Conservation (phyloP, 2,888 invertebrate species). For the Alloplasta piceator region DNA sequence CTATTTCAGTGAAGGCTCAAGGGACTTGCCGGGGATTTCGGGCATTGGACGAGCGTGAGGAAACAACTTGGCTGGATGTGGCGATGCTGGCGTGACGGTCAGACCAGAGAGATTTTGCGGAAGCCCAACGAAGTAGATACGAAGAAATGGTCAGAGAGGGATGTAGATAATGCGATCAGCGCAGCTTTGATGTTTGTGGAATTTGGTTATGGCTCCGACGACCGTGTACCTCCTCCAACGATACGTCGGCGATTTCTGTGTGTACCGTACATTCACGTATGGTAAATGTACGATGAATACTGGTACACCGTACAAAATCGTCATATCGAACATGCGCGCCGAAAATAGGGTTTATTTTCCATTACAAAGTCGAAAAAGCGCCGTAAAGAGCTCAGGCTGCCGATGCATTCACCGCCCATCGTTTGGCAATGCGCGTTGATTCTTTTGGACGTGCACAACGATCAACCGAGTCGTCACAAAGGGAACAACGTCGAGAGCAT, state of each 20-base stretch:
- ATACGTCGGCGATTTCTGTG: slow-evolving; percentile 36
- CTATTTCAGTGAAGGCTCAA: slow-evolving; percentile 57
- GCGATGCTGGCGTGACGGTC: slow-evolving; percentile 37
- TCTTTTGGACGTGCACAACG: slow-evolving; percentile 47
- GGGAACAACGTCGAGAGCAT: slow-evolving; percentile 48
- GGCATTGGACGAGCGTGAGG: slow-evolving; percentile 23
- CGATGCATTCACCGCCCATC: too few relatives aligned
- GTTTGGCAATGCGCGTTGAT: slow-evolving; percentile 31
- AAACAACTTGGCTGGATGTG: slow-evolving; percentile 1
- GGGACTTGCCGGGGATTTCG: slow-evolving; percentile 55
- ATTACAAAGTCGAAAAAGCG: slow-evolving; percentile 10
- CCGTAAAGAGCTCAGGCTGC: not conserved
- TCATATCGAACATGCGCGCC: slow-evolving; percentile 1
- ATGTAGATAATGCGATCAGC: slow-evolving; percentile 37
- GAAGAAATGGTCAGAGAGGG: slow-evolving; percentile 47
- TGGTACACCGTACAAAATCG: not conserved
- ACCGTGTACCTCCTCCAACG: slow-evolving; percentile 33
- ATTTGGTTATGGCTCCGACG: slow-evolving; percentile 73
- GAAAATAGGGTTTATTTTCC: too few relatives aligned
- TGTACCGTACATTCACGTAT: not conserved
- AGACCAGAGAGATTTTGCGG: slow-evolving; percentile 18
- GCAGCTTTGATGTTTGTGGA: slow-evolving; percentile 75
- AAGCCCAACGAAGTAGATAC: slow-evolving; percentile 22
- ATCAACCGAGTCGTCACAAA: slow-evolving; percentile 37
- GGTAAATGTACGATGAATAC: not conserved